Base-by-base conservation (phyloP, 2,113 vertebrate genomes). In the Cygnus atratus region DNA sequence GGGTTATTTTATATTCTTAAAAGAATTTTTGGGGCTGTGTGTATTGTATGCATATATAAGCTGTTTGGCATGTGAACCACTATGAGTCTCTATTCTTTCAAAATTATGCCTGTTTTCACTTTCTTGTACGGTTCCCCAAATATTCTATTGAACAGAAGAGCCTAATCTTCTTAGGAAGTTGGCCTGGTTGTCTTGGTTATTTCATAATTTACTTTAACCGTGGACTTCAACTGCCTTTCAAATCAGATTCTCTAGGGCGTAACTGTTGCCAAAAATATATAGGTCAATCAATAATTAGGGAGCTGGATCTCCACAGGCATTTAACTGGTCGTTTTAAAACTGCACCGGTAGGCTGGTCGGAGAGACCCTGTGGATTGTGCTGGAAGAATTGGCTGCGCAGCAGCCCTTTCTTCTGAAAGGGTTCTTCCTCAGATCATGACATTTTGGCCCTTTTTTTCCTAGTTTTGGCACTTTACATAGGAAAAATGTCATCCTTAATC, bases 401-500 rank as follows among this genome's bases (percentile, higher is more conserved):
- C 18, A 20, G 24, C 90, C 61, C 28, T 95, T 58, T 92, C 72
- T 83, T 85, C 61, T 87, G 82, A 94, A 89, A 91, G 72, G 37
- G 33, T 65, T 90, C 90, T 96, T 81, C 86, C 43, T 95, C 10
- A 3, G n/a, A 18, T 11, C 52, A 9, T 83, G 93, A 87, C 77
- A 63, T 89, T 75, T 83, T 61, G 80, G 54, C 50, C 61, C 66
- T 61, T 70, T 82, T 63, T 73, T 94, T 83, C 73, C 73, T 63
- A 65, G 29, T 92, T 77, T 88, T 97, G 94, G 84, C 93, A 54
- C 29, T 11, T 46, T 28, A 35, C 80, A 22, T 58, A 90, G 83
- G 85, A 92, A 90, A 97, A 93, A 97, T 92, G 94, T 94, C 93
- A 55, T 82, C 70, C 72, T 93, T 93, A 92, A 94, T 97, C 89